These are phyloP conservation scores for Oikopleura albicans DNA, from an alignment of 23 tunicate genomes.

Conservation along the genomic window DNA sequence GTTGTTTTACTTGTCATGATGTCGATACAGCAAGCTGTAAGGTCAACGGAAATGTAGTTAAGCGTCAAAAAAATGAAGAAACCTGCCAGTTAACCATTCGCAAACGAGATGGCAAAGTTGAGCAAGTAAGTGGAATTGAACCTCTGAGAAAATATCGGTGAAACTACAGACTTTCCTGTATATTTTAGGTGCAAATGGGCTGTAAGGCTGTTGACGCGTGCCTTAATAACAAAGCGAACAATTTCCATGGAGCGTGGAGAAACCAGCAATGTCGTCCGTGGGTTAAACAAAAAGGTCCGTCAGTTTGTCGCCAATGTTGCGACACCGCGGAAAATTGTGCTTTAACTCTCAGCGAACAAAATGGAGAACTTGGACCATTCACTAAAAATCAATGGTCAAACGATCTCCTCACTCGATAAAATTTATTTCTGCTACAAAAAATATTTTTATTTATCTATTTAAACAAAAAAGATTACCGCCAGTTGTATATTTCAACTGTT, in stretches of 20 bases:
- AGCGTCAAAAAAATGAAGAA: not conserved
- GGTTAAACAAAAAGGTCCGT: too few relatives aligned
- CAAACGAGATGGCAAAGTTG: not conserved
- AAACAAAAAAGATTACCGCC: too few relatives aligned
- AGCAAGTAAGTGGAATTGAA: too few relatives aligned
- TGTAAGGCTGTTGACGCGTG: conserved; percentile 7
- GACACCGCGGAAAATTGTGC: not conserved
- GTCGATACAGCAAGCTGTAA: not conserved
- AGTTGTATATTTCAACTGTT: too few relatives aligned
- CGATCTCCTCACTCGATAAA: too few relatives aligned
- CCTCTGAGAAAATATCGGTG: too few relatives aligned
- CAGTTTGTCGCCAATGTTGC: not conserved
- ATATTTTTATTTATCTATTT: too few relatives aligned
- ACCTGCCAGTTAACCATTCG: not conserved
- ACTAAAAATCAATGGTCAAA: too few relatives aligned
- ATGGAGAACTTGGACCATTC: too few relatives aligned
- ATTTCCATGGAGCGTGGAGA: not conserved
- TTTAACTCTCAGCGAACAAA: too few relatives aligned
- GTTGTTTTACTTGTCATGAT: not conserved
- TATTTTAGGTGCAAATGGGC: not conserved
- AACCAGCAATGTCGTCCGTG: not conserved
- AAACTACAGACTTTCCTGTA: too few relatives aligned
- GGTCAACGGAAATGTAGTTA: not conserved
- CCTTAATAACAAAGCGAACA: not conserved
- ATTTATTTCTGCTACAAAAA: too few relatives aligned